These are phyloP conservation scores for Sander vitreus DNA, from an alignment of 2,113 vertebrate species.

Conservation along the genomic window DNA sequence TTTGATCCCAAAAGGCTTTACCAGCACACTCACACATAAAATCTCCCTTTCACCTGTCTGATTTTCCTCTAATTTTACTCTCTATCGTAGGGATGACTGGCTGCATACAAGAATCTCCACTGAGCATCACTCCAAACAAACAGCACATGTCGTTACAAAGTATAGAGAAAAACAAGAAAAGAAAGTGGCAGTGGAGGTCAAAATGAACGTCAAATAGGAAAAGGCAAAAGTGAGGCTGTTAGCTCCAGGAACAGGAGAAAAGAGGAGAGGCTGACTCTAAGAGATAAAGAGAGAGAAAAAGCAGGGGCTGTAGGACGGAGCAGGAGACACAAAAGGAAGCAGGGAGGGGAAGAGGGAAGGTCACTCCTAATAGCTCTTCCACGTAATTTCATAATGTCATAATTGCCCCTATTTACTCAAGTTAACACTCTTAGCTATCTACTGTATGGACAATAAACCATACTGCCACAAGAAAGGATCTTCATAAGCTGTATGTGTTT, in stretches of 20 bases:
- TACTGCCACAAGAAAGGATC: slow-evolving; percentile 13
- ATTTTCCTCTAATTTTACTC: slow-evolving; percentile 48
- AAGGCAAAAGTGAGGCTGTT: slow-evolving; percentile 38
- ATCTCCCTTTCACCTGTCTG: slow-evolving; percentile 47
- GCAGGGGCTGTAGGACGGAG: slow-evolving; percentile 37
- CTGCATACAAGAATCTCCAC: slow-evolving; percentile 33
- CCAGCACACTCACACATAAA: slow-evolving; percentile 47
- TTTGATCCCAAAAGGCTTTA: slow-evolving; percentile 59
- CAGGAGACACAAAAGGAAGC: slow-evolving; percentile 38
- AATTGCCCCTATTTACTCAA: slow-evolving; percentile 70
- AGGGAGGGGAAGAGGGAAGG: slow-evolving; percentile 64
- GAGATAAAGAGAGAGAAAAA: slow-evolving; percentile 64
- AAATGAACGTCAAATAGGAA: slow-evolving; percentile 45
- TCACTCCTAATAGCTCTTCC: slow-evolving; percentile 80
- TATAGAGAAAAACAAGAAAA: slow-evolving; percentile 8
- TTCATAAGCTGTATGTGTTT: slow-evolving; percentile 15
- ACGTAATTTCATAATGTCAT: slow-evolving; percentile 81
- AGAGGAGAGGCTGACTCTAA: slow-evolving; percentile 52
- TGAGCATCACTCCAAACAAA: slow-evolving; percentile 21
- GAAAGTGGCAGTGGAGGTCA: slow-evolving; percentile 67
- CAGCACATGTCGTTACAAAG: slow-evolving; percentile 29
- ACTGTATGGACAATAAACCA: slow-evolving; percentile 37
- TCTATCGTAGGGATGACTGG: slow-evolving; percentile 31
- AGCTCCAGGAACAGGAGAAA: slow-evolving; percentile 45
- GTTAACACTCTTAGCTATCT: slow-evolving; percentile 57